Percentiles rank a stretch among this genome's conserved stretches.
Evolutionary conservation across 2,797 vertebrate genomes (phyloP).

Genomic region (Spondyliosoma cantharus): DNA sequence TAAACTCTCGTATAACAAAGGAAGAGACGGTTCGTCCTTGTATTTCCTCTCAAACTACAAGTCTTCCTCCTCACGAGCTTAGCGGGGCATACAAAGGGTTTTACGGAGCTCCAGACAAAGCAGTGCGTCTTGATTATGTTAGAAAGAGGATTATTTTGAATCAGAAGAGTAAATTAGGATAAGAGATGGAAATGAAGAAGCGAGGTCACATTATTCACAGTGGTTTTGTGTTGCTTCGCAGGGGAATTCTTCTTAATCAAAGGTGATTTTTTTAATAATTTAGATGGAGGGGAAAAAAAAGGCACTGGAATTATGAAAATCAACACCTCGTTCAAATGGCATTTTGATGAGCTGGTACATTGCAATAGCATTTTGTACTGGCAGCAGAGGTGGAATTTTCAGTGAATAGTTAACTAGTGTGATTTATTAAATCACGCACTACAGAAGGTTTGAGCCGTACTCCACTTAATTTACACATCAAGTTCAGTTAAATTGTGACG

Average conservation of each 20-base stretch:
- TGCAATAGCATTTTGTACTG: neutral
- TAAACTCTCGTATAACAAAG: neutral
- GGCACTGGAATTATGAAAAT: neutral
- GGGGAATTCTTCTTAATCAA: neutral
- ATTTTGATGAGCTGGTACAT: neutral
- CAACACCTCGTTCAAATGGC: neutral
- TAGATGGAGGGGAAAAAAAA: neutral
- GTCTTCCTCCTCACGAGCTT: conserved; percentile 14
- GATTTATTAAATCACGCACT: neutral
- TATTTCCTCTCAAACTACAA: conserved; percentile 5
- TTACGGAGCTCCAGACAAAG: conserved; percentile 22
- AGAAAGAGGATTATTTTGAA: conserved; percentile 10
- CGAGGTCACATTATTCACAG: neutral
- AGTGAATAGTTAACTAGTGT: neutral
- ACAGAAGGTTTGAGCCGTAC: neutral
- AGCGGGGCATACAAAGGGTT: conserved; percentile 6
- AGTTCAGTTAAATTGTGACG: neutral
- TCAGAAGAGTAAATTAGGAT: conserved; percentile 24
- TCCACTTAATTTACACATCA: neutral
- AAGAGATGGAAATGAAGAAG: conserved; percentile 22
- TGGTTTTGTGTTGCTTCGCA: neutral
- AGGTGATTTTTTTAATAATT: neutral
- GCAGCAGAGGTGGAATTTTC: neutral
- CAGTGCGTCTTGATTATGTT: conserved; percentile 28
- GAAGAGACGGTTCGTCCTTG: neutral